Conservation (phyloP, 2,797 vertebrate genomes). For the Enteromius viviparus region DNA sequence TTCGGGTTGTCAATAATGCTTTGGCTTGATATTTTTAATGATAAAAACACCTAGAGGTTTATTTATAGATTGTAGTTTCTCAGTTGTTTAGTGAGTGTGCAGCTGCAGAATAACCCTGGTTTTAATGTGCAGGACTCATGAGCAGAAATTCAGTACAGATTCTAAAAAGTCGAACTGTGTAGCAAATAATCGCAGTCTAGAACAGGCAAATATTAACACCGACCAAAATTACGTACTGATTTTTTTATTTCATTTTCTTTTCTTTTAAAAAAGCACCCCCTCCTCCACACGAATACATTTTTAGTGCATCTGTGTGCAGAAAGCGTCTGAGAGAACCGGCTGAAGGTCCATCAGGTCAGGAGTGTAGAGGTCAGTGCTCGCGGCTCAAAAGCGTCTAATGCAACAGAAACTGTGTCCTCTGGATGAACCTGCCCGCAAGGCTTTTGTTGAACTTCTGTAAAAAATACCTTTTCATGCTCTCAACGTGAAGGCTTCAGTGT, state of each 20-base stretch:
- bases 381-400: constrained; percentile 94
- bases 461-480: constrained; percentile 94
- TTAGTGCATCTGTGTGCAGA: constrained; percentile 68
- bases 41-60: background rate
- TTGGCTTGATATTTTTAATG: background rate
- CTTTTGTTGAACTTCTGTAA: constrained; percentile 94
- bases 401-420: constrained; percentile 96
- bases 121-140: background rate
- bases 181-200: background rate
- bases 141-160: background rate
- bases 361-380: constrained; percentile 97
- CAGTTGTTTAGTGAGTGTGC: background rate
- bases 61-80: background rate
- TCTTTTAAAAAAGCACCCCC: background rate
- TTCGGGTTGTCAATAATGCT: background rate
- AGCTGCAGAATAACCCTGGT: too few relatives aligned
- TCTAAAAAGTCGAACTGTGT: background rate
- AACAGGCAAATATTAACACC: background rate
- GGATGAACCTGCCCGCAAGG: constrained; percentile 95
- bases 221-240: background rate
- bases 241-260: background rate
- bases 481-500: constrained; percentile 87
- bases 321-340: constrained; percentile 83
- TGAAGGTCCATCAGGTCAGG: constrained; percentile 94
- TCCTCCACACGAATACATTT: background rate